phyloP scores from a whole-genome alignment of 2,113 vertebrate species.

The Cacatua alba region DNA sequence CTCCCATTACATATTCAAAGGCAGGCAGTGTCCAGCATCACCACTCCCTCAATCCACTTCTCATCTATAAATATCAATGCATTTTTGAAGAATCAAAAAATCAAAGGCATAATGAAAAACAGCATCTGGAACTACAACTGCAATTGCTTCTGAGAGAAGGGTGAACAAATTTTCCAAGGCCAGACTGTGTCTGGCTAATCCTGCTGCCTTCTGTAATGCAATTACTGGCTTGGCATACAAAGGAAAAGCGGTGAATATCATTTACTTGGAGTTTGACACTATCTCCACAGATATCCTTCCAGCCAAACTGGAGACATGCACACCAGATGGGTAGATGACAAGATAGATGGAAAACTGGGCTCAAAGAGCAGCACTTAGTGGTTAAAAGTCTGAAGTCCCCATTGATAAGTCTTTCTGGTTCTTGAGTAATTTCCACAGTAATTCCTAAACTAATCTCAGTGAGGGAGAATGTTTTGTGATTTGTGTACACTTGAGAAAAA shows the following conservation, averaged over 20 bases:
- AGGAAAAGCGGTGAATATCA: rapidly evolving
- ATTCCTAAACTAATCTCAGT: not conserved
- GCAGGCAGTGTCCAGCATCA: not conserved
- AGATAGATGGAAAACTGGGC: not conserved
- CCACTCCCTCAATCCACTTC: not conserved
- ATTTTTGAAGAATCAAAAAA: not conserved
- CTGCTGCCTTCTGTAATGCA: not conserved
- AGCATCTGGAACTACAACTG: not conserved
- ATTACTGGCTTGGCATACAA: not conserved
- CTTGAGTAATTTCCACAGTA: not conserved
- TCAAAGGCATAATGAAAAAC: not conserved
- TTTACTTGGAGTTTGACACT: not conserved
- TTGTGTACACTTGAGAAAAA: not conserved
- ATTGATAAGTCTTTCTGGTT: not conserved
- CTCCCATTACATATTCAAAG: not conserved
- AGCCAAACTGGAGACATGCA: not conserved
- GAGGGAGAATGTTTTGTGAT: not conserved
- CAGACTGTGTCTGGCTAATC: not conserved
- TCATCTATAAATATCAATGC: not conserved
- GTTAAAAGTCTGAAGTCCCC: not conserved
- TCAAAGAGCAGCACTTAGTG: not conserved
- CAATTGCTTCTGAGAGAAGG: not conserved
- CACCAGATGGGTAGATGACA: not conserved
- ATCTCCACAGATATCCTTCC: not conserved
- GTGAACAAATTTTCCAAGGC: not conserved